These are phyloP conservation scores for Melolontha melolontha DNA, from an alignment of 2,888 invertebrate genomes.

Conservation along the genomic window DNA sequence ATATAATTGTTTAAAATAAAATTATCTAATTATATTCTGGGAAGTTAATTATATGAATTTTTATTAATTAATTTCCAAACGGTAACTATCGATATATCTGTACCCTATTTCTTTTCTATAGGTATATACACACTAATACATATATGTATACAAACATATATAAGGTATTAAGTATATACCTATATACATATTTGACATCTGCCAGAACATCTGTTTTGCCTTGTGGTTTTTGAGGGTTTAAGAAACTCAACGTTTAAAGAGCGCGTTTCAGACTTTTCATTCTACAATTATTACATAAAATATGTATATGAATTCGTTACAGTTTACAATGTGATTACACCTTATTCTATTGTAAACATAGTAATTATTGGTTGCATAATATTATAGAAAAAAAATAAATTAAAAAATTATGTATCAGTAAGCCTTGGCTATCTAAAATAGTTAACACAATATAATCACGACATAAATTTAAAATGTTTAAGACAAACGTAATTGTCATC, in stretches of 20 bases:
- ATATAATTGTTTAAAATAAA: too few species aligned
- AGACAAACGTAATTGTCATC: too few species aligned
- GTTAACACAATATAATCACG: too few species aligned
- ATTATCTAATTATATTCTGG: too few species aligned
- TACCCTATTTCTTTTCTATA: too few species aligned
- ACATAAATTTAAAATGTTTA: too few species aligned
- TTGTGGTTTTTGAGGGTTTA: slow-evolving; percentile 38
- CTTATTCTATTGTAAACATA: neutral
- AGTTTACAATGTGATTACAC: neutral
- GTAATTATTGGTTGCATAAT: slow-evolving; percentile 1
- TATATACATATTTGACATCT: slow-evolving; percentile 48
- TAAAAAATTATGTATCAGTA: too few species aligned
- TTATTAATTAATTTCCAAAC: neutral
- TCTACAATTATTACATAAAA: neutral
- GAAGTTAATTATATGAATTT: too few species aligned
- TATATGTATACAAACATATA: neutral
- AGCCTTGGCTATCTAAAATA: too few species aligned
- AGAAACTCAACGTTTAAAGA: slow-evolving; percentile 16
- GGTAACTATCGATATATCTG: neutral
- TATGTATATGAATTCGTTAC: neutral
- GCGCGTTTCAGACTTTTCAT: slow-evolving; percentile 7
- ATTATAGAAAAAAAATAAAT: neutral
- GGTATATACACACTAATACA: neutral
- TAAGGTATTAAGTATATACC: neutral
- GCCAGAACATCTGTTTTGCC: slow-evolving; percentile 49